Percentiles rank a stretch among this genome's conserved stretches.
Evolutionary conservation across 2,888 invertebrate species (phyloP).

Genomic region (Sepiola atlantica): DNA sequence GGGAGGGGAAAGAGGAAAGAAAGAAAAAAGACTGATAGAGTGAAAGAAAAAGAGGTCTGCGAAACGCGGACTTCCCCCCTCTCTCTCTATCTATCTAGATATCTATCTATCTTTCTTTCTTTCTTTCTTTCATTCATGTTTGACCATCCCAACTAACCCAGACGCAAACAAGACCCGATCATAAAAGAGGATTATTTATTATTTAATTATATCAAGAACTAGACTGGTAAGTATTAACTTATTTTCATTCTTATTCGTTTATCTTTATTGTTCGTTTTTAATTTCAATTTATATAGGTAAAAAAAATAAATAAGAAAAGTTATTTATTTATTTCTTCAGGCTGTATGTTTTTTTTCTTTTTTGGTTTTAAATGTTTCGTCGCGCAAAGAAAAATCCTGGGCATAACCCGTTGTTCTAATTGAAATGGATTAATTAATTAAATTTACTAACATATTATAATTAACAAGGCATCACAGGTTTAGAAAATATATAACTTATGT

Average conservation of each 20-base stretch:
- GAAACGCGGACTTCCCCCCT: too few relatives aligned
- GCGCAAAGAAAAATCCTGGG: too few relatives aligned
- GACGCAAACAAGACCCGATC: not conserved
- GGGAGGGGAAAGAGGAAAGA: not conserved
- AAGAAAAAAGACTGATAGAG: not conserved
- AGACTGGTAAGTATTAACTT: not conserved
- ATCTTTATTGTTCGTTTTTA: not conserved
- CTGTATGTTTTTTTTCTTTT: not conserved
- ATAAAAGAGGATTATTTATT: not conserved
- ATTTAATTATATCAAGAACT: not conserved
- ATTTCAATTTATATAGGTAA: not conserved
- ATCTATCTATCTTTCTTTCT: too few relatives aligned
- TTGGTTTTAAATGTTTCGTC: not conserved
- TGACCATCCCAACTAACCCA: not conserved
- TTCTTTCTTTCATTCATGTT: too few relatives aligned
- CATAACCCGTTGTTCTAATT: too few relatives aligned
- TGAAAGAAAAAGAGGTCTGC: not conserved
- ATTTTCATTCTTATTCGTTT: not conserved
- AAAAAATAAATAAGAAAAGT: not conserved
- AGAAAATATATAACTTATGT: not conserved
- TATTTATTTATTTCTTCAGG: not conserved
- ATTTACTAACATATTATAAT: not conserved
- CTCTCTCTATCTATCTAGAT: not conserved
- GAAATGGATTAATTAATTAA: not conserved
- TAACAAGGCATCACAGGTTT: not conserved